A percentile compares a stretch with the other conserved stretches of the same genome.
Evolutionary conservation across 2,113 vertebrate species (phyloP).

Genomic region (Pterocles orientalis): DNA sequence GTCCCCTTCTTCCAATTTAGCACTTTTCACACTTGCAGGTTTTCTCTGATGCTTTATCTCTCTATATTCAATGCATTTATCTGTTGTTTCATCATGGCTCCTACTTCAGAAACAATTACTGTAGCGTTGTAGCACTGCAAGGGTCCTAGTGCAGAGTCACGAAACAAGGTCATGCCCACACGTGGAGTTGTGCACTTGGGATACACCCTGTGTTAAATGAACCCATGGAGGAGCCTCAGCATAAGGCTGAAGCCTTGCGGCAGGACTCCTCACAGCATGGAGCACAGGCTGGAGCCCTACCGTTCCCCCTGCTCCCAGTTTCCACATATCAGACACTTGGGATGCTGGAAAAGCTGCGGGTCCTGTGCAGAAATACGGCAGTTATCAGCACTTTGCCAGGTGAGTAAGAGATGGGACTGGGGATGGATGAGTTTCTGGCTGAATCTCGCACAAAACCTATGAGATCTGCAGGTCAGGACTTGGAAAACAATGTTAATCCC

Average conservation of each 20-base stretch:
- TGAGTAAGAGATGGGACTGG: background rate
- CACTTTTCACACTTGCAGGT: background rate
- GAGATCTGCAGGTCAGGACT: background rate
- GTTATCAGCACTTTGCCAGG: background rate
- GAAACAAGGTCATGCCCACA: accelerated
- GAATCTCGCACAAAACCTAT: background rate
- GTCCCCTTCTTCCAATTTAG: background rate
- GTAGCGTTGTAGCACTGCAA: background rate
- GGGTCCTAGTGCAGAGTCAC: background rate
- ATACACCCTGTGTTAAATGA: background rate
- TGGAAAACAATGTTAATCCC: background rate
- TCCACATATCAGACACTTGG: background rate
- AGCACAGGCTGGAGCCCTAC: background rate
- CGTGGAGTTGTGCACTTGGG: accelerated
- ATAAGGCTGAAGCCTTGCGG: background rate
- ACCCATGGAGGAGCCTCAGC: background rate
- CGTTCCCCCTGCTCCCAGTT: background rate
- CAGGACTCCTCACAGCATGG: background rate
- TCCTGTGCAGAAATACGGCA: background rate
- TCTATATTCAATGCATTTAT: background rate
- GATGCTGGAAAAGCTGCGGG: background rate
- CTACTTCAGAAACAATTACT: background rate
- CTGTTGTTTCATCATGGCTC: background rate
- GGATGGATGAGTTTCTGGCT: background rate
- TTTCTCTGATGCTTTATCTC: background rate